Evolutionary conservation across 1,140 invertebrate genomes (phyloP), one percentile per base, ranked within the genome.

Genomic region (Homarus americanus): DNA sequence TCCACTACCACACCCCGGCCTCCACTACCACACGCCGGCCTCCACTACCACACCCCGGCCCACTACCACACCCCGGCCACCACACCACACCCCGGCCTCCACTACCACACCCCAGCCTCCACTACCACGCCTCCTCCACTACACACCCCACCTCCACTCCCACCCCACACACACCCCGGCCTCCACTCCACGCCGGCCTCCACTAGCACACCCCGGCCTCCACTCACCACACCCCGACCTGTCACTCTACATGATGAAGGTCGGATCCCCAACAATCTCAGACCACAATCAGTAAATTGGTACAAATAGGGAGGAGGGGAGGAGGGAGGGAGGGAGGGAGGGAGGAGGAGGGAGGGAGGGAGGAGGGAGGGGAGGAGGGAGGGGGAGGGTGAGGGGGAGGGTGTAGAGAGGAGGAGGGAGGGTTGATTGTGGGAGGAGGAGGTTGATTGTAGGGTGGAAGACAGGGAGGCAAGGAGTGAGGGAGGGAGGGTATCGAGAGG

Each of bases 261-360:
- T 28, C 32, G n/a, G 41, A 82, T 82, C 79, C 58, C 49, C 41
- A 49, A 82, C 79, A 82, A 82, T 82, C 79, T 82, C 79, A 82
- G 79, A 82, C 79, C 49, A 63, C 79, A 82, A 82, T 82, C 79
- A 82, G 36, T 82, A 82, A 82, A 82, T 82, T 82, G 79, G 49
- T 82, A 53, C 79, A 82, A 82, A 82, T 82, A 82, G 79, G 34
- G 28, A 38, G 79, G 49, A 24, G 79, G 49, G 79, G 36, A n/a
- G 24, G 36, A 41, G 79, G 79, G 79, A 20, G 79, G 24, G 49
- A 82, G 75, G 38, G 75, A 78, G 75, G 38, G 10, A 38, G 9
- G 36, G 9, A 24, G 75, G 75, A 38, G 36, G n/a, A 41, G 75
- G 75, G 40, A 38, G 24, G 24, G 75, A 78, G 9, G 75, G 40